These are phyloP conservation scores for Halictus rubicundus DNA, from an alignment of 1,140 invertebrate species.

Conservation along the genomic window DNA sequence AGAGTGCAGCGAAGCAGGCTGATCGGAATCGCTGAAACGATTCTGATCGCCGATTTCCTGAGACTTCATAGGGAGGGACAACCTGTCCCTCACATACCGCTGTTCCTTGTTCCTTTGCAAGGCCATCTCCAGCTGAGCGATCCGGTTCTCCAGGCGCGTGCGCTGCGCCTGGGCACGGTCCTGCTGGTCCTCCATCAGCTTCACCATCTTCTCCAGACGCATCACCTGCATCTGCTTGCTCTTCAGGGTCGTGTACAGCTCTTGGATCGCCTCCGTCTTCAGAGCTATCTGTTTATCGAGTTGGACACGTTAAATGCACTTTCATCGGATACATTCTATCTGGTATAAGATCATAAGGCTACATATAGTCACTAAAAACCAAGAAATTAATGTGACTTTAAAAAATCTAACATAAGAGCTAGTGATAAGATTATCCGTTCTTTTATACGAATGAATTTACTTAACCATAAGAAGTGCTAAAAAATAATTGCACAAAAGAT, in stretches of 20 bases:
- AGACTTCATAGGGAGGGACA: not conserved
- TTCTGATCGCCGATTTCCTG: not conserved
- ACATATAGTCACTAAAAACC: too few species aligned
- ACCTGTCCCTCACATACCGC: slow-evolving; percentile 68
- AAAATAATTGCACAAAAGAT: too few species aligned
- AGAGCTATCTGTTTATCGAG: slow-evolving; percentile 62
- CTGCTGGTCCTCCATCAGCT: slow-evolving; percentile 83
- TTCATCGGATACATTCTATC: too few species aligned
- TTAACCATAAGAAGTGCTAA: too few species aligned
- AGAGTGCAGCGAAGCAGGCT: not conserved
- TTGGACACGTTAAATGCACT: not conserved
- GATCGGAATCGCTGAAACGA: slow-evolving; percentile 9
- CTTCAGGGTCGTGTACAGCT: slow-evolving; percentile 80
- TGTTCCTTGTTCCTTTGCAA: slow-evolving; percentile 64
- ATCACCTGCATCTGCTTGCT: slow-evolving; percentile 82
- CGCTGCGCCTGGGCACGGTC: slow-evolving; percentile 82
- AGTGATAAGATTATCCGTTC: too few species aligned
- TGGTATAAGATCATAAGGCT: too few species aligned
- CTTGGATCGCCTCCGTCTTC: slow-evolving; percentile 81
- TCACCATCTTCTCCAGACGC: slow-evolving; percentile 82
- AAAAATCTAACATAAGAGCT: too few species aligned
- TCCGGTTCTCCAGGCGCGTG: slow-evolving; percentile 83
- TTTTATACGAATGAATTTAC: too few species aligned
- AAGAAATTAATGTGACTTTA: too few species aligned
- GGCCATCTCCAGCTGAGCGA: slow-evolving; percentile 81